phyloP scores from a whole-genome alignment of 2,113 vertebrate species.

The Raphicerus campestris region DNA sequence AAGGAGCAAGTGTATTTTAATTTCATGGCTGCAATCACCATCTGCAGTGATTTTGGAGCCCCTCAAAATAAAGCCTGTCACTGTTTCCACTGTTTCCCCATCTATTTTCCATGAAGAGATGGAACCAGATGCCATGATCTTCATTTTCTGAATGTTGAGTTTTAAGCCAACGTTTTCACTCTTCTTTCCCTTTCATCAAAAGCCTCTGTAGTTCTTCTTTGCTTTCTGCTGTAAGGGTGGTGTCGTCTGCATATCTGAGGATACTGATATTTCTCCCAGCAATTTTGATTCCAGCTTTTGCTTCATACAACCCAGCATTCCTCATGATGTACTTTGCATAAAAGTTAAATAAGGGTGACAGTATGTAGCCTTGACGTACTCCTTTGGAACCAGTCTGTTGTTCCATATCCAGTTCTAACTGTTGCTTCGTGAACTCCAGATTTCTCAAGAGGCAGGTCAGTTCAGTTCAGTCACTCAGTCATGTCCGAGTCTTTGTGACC shows the following conservation, averaged over 20 bases:
- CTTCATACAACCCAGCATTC: background rate
- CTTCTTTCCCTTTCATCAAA: background rate
- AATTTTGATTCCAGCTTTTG: background rate
- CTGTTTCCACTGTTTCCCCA: too few relatives aligned
- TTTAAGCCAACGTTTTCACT: background rate
- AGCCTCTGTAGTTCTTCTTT: background rate
- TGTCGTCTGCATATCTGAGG: background rate
- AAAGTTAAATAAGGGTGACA: background rate
- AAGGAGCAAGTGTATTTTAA: rapidly evolving
- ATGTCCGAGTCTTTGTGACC: too few relatives aligned
- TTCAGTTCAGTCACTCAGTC: too few relatives aligned
- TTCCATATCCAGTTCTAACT: background rate
- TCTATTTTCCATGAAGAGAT: background rate
- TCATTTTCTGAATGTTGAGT: background rate
- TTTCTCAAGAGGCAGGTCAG: background rate
- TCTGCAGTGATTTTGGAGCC: background rate
- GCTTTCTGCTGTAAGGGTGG: background rate
- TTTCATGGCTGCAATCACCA: background rate
- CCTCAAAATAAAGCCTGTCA: too few relatives aligned
- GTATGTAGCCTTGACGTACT: background rate
- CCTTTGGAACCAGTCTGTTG: background rate
- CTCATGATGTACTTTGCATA: background rate
- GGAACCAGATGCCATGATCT: background rate
- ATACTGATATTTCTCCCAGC: background rate
- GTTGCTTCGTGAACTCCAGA: background rate